Evolutionary conservation across 2,797 vertebrate species (phyloP).

Genomic region (Chelidonichthys spinosus): DNA sequence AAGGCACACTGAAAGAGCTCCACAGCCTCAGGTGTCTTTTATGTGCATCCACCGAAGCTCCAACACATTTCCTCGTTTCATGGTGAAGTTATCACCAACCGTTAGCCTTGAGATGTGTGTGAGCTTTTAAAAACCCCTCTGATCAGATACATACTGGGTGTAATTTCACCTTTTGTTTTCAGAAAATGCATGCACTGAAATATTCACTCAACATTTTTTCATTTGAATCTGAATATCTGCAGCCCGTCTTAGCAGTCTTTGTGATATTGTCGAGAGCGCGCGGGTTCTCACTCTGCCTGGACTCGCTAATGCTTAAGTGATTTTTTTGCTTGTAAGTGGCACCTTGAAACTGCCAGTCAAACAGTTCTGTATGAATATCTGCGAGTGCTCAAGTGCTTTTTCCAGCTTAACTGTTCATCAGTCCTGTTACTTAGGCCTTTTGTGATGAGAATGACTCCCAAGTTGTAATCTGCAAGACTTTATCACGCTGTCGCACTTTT

Average conservation of each 20-base stretch:
- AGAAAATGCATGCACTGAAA: slow-evolving; percentile 17
- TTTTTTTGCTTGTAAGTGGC: slow-evolving; percentile 63
- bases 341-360: slow-evolving; percentile 68
- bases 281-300: slow-evolving; percentile 50
- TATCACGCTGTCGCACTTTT: slow-evolving; percentile 52
- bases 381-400: slow-evolving; percentile 48
- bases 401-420: slow-evolving; percentile 43
- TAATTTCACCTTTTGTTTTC: not conserved
- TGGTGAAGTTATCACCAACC: slow-evolving; percentile 61
- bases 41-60: slow-evolving; percentile 48
- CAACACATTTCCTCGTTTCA: slow-evolving; percentile 61
- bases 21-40: slow-evolving; percentile 56
- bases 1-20: slow-evolving; percentile 24
- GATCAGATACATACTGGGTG: not conserved
- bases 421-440: slow-evolving; percentile 38
- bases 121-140: slow-evolving; percentile 9
- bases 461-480: slow-evolving; percentile 53
- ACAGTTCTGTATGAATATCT: slow-evolving; percentile 53
- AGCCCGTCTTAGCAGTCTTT: slow-evolving; percentile 38
- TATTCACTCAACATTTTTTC: slow-evolving; percentile 23
- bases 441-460: slow-evolving; percentile 44
- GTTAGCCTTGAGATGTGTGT: slow-evolving; percentile 34
- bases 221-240: slow-evolving; percentile 32
- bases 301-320: slow-evolving; percentile 65
- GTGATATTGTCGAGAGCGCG: slow-evolving; percentile 53